Base-by-base conservation (phyloP, 2,113 vertebrate species). In the Triplophysa siluroides region DNA sequence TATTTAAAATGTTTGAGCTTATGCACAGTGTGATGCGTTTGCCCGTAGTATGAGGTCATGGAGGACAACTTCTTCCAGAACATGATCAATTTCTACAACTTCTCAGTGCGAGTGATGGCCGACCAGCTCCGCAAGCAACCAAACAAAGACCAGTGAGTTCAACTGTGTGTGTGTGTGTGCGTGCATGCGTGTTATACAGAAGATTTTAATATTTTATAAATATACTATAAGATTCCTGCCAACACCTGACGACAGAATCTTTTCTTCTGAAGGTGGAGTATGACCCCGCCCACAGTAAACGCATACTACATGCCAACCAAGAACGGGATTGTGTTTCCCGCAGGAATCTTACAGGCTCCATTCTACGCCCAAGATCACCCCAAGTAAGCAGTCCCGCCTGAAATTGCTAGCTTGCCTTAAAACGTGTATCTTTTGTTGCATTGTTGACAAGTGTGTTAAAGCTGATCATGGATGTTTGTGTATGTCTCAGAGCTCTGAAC, bases 1-100 rank as follows among this genome's bases (percentile, higher is more conserved):
- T 16, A 16, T 19, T 54, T 19, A n/a, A 71, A 71, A 71, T 56
- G 12, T 71, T 6, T 29, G 18, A 38, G 16, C 24, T 54, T 19
- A 38, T 24, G 38, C 8, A 0, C 7, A 29, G 29, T 38, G 3
- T 74, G 11, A 10, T 26, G 14, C 69, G 50, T 56, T 80, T 82
- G 29, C 24, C 54, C 86, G 12, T 86, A 99, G 98, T 99, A 98
- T 0, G 98, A 99, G 0, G 96, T 99, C n/a, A 95, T 94, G 0
- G 96, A 98, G 52, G 97, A 99, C 82, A 96, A 93, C 85, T 99
- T 98, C 90, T 99, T 99, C 92, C 96, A 98, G 90, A 99, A 99
- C 89, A 98, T 96, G 95, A 79, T 99, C 83, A 99, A 98, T 90
- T 95, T 98, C 90, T 98, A 97, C 91, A 99, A 99, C 91, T 99